phyloP scores from a whole-genome alignment of 1,140 invertebrate genomes.

The Drosophila ambigua region DNA sequence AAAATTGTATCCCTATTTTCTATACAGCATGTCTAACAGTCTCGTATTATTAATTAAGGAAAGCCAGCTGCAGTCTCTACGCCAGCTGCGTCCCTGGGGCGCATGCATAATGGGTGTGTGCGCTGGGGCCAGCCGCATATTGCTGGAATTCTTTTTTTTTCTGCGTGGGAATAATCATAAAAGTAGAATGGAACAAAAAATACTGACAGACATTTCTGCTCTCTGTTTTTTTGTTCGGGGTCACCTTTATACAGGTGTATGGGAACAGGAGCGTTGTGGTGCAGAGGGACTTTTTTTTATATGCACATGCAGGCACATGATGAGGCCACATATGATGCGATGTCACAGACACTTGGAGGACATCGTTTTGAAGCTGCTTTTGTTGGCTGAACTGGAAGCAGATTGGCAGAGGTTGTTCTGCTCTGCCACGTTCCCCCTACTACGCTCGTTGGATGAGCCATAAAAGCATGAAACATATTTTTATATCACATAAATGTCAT shows the following conservation, averaged over 20 bases:
- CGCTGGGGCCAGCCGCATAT: constrained; percentile 4
- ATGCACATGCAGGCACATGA: constrained; percentile 45
- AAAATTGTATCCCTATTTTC: constrained; percentile 24
- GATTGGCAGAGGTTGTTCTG: not conserved
- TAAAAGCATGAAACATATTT: constrained; percentile 73
- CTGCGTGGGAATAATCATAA: constrained; percentile 63
- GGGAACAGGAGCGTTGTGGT: constrained; percentile 13
- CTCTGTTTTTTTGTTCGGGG: constrained; percentile 12
- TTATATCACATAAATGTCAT: constrained; percentile 79
- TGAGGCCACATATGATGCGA: constrained; percentile 40
- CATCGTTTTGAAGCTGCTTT: constrained; percentile 40
- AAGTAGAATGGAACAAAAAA: constrained; percentile 33
- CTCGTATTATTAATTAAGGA: constrained; percentile 60
- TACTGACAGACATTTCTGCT: constrained; percentile 48
- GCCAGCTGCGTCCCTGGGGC: constrained; percentile 33
- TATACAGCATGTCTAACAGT: not conserved
- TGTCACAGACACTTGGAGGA: constrained; percentile 27
- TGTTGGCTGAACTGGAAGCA: constrained; percentile 46
- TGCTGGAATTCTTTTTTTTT: constrained; percentile 32
- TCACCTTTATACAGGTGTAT: constrained; percentile 5
- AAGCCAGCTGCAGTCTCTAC: constrained; percentile 36
- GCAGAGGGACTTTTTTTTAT: constrained; percentile 28
- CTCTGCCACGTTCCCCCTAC: not conserved
- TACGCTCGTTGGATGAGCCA: constrained; percentile 47
- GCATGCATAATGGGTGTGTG: constrained; percentile 43